Base-by-base conservation (phyloP, 2,797 vertebrate genomes). In the Diplodus sargus region DNA sequence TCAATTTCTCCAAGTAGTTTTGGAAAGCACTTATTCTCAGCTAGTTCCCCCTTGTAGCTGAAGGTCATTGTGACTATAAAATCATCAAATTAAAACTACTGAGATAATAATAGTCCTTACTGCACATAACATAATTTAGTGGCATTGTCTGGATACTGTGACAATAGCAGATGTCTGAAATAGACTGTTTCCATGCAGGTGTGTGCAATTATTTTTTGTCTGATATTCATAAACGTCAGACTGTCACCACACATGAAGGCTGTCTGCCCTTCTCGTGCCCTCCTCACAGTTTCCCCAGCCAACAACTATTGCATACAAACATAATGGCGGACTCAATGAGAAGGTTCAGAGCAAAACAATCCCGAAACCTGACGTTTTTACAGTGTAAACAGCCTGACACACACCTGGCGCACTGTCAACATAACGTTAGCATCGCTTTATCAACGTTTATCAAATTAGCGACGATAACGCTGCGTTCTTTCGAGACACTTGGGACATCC, bases 41-140 rank as follows among this genome's bases (percentile, higher is more conserved):
- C 39, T 47, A 66, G 47, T 52, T 75, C 60, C 66, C 60, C 22
- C 54, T 48, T 48, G 72, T 70, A 30, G n/a, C 4, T 20, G 59
- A 17, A 7, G 8, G 48, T 28, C 6, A 5, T 39, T 48, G 42
- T 15, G 16, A 47, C 12, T 28, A 22, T 51, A n/a, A 28, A 52
- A 47, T 34, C 16, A 22, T 34, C 3, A 47, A 63, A 57, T 48
- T 4, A 47, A 63, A 57, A 34, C 30, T 2, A 59, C 4, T 30
- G 15, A 47, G 2, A 12, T n/a, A 16, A 25, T 45, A 4, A 56
- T 7, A 52, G 6, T 10, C 9, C 18, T 20, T 1, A 1, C 0
- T 58, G 1, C 22, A 58, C 4, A 23, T 39, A 17, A 16, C 28
- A 15, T 0, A 0, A 66, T 14, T 28, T 9, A 16, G 15, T 0